Conservation (phyloP, 2,888 invertebrate species). For the Hirtodrosophila cameraria region DNA sequence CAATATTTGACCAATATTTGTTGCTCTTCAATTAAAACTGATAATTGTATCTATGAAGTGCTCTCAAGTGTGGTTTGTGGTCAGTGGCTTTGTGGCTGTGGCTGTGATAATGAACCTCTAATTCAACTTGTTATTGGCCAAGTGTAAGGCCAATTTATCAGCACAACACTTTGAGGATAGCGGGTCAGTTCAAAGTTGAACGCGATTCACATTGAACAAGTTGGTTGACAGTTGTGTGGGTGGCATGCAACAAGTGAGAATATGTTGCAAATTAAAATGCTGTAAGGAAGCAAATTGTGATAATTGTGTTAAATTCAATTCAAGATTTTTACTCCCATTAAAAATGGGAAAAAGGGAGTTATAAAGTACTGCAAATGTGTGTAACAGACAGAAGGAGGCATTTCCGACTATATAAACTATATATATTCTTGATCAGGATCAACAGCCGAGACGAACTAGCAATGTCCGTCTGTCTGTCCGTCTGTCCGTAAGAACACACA, state of each 20-base stretch:
- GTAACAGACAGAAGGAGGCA: no score
- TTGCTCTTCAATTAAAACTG: conserved; percentile 51
- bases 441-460: no score
- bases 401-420: no score
- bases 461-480: no score
- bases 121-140: conserved; percentile 27
- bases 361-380: no score
- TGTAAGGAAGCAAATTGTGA: background rate
- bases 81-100: conserved; percentile 34
- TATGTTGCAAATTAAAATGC: conserved; percentile 12
- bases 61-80: conserved; percentile 5
- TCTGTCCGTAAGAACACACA: no score
- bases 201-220: background rate
- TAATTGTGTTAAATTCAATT: no score
- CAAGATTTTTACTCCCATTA: no score
- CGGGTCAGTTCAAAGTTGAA: background rate
- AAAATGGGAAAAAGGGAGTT: no score
- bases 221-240: conserved; percentile 1
- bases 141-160: conserved; percentile 8
- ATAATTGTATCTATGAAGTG: conserved; percentile 2
- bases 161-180: background rate
- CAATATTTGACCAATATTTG: conserved; percentile 15
- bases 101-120: conserved; percentile 31
- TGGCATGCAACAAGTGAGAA: conserved; percentile 46
- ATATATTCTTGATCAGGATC: no score